Percentiles rank a stretch among this genome's conserved stretches.
phyloP scores from a whole-genome alignment of 1,140 invertebrate genomes.

The Mercenaria mercenaria region DNA sequence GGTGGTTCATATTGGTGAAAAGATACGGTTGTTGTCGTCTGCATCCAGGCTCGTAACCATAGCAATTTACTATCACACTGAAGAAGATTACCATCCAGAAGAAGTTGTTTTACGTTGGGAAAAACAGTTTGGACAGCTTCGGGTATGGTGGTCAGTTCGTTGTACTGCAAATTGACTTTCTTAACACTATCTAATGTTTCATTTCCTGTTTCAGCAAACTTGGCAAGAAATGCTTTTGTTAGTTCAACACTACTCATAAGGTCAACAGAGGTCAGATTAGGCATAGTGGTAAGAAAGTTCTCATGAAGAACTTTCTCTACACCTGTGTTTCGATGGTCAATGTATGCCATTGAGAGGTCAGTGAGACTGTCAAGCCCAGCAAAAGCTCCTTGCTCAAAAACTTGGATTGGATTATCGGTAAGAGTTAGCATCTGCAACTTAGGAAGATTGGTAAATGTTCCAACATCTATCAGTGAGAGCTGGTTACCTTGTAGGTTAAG shows the following conservation, averaged over 20 bases:
- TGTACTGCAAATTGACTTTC: constrained; percentile 90
- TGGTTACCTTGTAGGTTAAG: constrained; percentile 86
- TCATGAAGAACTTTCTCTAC: constrained; percentile 83
- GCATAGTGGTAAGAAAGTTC: constrained; percentile 81
- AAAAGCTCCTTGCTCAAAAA: constrained; percentile 83
- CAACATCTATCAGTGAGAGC: constrained; percentile 66
- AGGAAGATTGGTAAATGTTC: constrained; percentile 75
- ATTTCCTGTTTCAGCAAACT: constrained; percentile 55
- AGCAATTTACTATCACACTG: constrained; percentile 84
- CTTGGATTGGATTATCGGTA: constrained; percentile 85
- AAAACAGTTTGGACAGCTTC: constrained; percentile 90
- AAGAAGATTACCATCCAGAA: constrained; percentile 86
- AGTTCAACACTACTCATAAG: constrained; percentile 91
- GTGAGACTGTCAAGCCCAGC: constrained; percentile 83
- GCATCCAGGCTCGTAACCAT: constrained; percentile 86
- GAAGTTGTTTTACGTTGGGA: constrained; percentile 88
- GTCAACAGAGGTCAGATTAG: constrained; percentile 90
- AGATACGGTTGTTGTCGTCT: constrained; percentile 75
- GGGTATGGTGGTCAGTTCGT: constrained; percentile 89
- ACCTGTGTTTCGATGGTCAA: constrained; percentile 42
- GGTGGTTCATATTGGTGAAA: constrained; percentile 77
- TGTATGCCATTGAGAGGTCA: constrained; percentile 90
- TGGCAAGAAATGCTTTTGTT: constrained; percentile 89
- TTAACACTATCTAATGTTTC: constrained; percentile 85
- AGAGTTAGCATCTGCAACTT: constrained; percentile 87